Evolutionary conservation across 2,797 vertebrate species (phyloP).

Genomic region (Ispidina lecontei): DNA sequence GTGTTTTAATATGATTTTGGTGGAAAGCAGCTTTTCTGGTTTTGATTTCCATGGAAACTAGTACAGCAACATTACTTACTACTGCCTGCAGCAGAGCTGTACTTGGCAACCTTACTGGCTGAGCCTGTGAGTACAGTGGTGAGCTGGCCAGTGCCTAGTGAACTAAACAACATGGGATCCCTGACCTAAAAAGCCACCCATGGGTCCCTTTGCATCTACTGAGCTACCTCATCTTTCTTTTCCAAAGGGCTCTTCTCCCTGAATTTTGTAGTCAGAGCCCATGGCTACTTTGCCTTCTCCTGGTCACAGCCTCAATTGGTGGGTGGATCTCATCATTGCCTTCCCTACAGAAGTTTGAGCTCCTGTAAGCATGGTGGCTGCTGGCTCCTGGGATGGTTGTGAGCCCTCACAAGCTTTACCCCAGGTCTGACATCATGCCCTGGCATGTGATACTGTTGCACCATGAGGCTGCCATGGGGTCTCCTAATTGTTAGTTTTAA

Average conservation of each 20-base stretch:
- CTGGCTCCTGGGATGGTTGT: not conserved
- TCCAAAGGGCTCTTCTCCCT: not conserved
- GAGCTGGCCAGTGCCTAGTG: not conserved
- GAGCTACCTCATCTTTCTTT: not conserved
- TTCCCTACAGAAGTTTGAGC: not conserved
- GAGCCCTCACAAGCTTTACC: not conserved
- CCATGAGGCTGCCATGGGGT: fast-evolving
- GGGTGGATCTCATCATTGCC: not conserved
- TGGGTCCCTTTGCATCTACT: not conserved
- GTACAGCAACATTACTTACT: not conserved
- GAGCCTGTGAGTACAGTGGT: not conserved
- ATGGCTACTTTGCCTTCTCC: not conserved
- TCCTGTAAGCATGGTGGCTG: not conserved
- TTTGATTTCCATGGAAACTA: slow-evolving; percentile 77
- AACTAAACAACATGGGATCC: not conserved
- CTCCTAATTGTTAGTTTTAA: not conserved
- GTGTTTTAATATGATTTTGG: slow-evolving; percentile 37
- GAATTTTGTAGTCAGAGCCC: not conserved
- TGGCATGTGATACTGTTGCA: not conserved
- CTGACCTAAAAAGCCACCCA: not conserved
- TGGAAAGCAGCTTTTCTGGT: slow-evolving; percentile 42
- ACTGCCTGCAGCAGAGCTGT: slow-evolving; percentile 20
- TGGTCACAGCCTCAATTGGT: fast-evolving
- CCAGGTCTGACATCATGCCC: not conserved
- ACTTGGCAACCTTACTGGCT: not conserved